Conservation (phyloP, 2,113 vertebrate species). For the Ammodytes dubius region DNA sequence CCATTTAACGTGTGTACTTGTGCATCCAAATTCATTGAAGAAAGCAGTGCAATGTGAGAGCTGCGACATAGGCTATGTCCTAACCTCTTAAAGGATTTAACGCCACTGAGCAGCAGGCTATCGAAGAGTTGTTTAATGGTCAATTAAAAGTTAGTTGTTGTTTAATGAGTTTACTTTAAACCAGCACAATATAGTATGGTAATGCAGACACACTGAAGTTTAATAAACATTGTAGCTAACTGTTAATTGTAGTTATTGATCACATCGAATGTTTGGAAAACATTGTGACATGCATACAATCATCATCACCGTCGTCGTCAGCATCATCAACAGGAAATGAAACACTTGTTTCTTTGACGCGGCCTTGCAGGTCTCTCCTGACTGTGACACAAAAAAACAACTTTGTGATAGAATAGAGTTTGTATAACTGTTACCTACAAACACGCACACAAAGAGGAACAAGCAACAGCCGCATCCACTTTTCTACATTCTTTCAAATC, state of each 20-base stretch:
- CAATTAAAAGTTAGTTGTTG: not conserved
- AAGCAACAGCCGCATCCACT: constrained; percentile 15
- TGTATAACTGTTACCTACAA: not conserved
- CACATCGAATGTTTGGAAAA: not conserved
- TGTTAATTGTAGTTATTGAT: not conserved
- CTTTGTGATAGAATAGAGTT: not conserved
- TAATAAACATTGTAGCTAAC: not conserved
- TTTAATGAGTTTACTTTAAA: not conserved
- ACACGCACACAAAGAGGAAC: not conserved
- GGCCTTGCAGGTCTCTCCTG: constrained; percentile 3
- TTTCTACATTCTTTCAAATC: constrained; percentile 17
- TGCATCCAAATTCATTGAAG: not conserved
- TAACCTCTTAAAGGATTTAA: not conserved
- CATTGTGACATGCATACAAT: not conserved
- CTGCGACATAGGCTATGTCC: not conserved
- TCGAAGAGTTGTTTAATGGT: not conserved
- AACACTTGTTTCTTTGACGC: constrained; percentile 8
- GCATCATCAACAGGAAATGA: constrained; percentile 25
- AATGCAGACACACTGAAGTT: not conserved
- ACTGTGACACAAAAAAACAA: not conserved
- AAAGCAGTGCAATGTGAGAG: not conserved
- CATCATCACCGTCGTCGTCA: not conserved
- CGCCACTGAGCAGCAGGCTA: not conserved
- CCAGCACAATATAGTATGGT: not conserved
- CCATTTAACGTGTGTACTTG: not conserved